phyloP scores from a whole-genome alignment of 2,888 invertebrate genomes.

The Chrysolina americana region DNA sequence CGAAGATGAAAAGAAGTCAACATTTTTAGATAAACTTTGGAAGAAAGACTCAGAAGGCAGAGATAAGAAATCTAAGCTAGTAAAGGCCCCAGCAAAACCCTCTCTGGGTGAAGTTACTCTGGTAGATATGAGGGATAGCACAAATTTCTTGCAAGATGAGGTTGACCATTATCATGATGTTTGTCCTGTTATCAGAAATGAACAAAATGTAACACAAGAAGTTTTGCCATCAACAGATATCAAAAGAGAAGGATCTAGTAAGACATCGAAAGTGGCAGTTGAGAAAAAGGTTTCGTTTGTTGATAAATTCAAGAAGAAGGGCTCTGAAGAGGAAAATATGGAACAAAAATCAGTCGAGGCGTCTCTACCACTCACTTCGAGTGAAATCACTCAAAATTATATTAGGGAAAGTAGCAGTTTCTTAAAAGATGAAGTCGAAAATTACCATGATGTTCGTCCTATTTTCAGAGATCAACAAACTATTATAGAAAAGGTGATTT shows the following conservation, averaged over 20 bases:
- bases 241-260: constrained; percentile 26
- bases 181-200: not conserved
- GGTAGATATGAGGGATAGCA: constrained; percentile 31
- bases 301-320: constrained; percentile 33
- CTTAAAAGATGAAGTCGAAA: constrained; percentile 37
- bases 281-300: not conserved
- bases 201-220: not conserved
- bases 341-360: not conserved
- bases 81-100: not conserved
- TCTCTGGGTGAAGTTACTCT: too few species aligned
- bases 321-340: constrained; percentile 25
- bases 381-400: constrained; percentile 1
- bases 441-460: constrained; percentile 38
- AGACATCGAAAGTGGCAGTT: not conserved
- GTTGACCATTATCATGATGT: constrained; percentile 40
- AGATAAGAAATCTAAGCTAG: not conserved
- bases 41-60: constrained; percentile 36
- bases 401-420: constrained; percentile 31
- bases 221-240: not conserved
- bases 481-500: not conserved
- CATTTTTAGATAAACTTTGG: not conserved
- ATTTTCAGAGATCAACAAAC: not conserved
- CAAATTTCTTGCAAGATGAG: constrained; percentile 38
- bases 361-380: too few species aligned
- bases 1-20: too few species aligned